Evolutionary conservation across 1,140 invertebrate genomes (phyloP).

Genomic region (Doryteuthis pealeii): DNA sequence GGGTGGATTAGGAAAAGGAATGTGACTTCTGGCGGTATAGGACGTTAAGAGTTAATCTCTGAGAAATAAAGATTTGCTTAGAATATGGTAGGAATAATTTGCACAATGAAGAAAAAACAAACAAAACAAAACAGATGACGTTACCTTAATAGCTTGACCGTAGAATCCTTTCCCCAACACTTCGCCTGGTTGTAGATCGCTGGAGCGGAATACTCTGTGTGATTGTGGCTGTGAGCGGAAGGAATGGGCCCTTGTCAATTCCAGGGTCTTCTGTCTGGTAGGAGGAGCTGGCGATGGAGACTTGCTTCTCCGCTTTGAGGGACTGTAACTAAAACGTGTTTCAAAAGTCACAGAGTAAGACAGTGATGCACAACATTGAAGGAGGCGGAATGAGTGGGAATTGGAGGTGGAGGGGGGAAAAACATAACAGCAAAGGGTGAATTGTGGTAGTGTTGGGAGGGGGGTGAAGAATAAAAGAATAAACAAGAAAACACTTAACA

Average conservation of each 20-base stretch:
- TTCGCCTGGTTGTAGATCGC: slow-evolving; percentile 85
- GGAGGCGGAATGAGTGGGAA: too few species aligned
- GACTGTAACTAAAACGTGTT: slow-evolving; percentile 40
- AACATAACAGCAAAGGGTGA: too few species aligned
- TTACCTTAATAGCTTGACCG: slow-evolving; percentile 70
- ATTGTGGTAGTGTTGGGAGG: too few species aligned
- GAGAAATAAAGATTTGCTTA: too few species aligned
- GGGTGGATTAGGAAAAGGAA: too few species aligned
- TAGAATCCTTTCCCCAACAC: slow-evolving; percentile 91
- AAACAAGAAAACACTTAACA: too few species aligned
- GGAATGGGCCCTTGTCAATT: slow-evolving; percentile 81
- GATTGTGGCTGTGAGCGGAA: slow-evolving; percentile 77
- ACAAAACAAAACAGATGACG: not conserved
- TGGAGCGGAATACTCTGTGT: slow-evolving; percentile 84
- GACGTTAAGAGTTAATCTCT: too few species aligned
- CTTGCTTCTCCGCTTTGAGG: slow-evolving; percentile 47
- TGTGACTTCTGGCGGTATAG: too few species aligned
- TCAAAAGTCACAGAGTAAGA: not conserved
- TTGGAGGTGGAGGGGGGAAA: too few species aligned
- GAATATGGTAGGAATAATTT: too few species aligned
- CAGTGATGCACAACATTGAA: too few species aligned
- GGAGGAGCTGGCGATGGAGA: slow-evolving; percentile 49
- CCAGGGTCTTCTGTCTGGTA: slow-evolving; percentile 62
- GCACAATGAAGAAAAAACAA: slow-evolving; percentile 66
- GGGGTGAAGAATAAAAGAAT: too few species aligned